Percentiles rank a stretch among this genome's conserved stretches.
Evolutionary conservation across 2,113 vertebrate genomes (phyloP).

Genomic region (Pavo muticus): DNA sequence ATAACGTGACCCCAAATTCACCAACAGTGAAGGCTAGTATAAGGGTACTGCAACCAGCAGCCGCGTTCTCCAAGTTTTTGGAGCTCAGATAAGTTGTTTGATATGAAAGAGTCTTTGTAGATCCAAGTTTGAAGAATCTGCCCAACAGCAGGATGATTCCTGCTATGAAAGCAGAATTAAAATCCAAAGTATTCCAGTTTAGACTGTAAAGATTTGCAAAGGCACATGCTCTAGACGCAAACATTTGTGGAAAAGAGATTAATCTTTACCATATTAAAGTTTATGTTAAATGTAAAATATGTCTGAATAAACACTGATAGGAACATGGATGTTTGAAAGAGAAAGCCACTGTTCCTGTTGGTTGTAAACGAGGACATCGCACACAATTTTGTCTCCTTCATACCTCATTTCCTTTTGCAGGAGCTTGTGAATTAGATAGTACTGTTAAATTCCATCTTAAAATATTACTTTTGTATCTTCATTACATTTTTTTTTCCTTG

Average conservation of each 20-base stretch:
- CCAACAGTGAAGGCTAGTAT: not conserved
- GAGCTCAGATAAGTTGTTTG: not conserved
- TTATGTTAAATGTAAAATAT: not conserved
- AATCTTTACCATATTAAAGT: not conserved
- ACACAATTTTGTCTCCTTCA: not conserved
- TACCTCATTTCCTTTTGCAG: not conserved
- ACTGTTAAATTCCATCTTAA: not conserved
- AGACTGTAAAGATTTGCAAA: not conserved
- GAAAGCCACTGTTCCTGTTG: not conserved
- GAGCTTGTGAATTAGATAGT: not conserved
- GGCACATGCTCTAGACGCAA: not conserved
- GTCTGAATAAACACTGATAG: not conserved
- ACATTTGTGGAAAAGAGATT: not conserved
- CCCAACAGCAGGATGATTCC: not conserved
- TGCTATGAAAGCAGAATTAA: not conserved
- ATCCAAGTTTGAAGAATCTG: constrained; percentile 6
- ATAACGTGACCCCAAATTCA: not conserved
- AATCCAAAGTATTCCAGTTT: not conserved
- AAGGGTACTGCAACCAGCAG: not conserved
- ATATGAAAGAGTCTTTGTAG: not conserved
- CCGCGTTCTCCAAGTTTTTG: not conserved
- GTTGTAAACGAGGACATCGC: not conserved
- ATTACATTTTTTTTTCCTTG: not conserved
- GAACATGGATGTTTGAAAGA: not conserved
- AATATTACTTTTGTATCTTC: not conserved